Conservation (phyloP, 2,888 invertebrate genomes). For the Polydrusus cervinus region DNA sequence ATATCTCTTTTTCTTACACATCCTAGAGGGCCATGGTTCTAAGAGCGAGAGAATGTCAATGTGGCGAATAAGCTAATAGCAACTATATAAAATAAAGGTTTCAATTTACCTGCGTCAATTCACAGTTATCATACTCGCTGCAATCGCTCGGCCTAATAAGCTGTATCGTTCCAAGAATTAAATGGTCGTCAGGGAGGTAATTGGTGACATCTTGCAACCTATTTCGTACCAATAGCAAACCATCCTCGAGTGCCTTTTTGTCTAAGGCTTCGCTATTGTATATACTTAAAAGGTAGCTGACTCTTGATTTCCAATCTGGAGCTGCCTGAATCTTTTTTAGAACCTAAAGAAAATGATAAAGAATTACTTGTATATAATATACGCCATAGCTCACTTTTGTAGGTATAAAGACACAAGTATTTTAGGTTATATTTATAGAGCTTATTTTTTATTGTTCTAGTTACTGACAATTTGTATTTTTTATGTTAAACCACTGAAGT, state of each 20-base stretch:
- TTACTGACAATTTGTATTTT: too few relatives aligned
- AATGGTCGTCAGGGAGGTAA: constrained; percentile 61
- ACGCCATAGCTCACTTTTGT: too few relatives aligned
- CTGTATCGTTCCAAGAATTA: constrained; percentile 64
- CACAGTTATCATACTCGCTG: constrained; percentile 67
- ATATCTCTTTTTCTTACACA: too few relatives aligned
- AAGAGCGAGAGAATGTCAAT: too few relatives aligned
- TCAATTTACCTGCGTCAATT: constrained; percentile 65
- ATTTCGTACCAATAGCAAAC: constrained; percentile 62
- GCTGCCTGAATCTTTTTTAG: constrained; percentile 61
- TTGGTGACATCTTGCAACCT: constrained; percentile 59
- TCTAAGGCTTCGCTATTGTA: constrained; percentile 35
- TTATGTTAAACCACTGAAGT: too few relatives aligned
- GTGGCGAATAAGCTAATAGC: too few relatives aligned
- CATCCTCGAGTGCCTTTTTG: constrained; percentile 52
- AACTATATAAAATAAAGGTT: constrained; percentile 6
- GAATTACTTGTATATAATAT: too few relatives aligned
- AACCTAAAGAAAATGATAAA: constrained; percentile 57
- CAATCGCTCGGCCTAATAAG: constrained; percentile 66
- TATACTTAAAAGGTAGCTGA: constrained; percentile 54
- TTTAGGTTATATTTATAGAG: too few relatives aligned
- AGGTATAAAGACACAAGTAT: too few relatives aligned
- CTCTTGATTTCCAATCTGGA: constrained; percentile 61
- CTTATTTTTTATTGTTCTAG: too few relatives aligned
- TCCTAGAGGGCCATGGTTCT: too few relatives aligned